Percentiles rank a stretch among this genome's conserved stretches.
Evolutionary conservation across 2,797 vertebrate species (phyloP).

Genomic region (Mormyrus proboscirostris): DNA sequence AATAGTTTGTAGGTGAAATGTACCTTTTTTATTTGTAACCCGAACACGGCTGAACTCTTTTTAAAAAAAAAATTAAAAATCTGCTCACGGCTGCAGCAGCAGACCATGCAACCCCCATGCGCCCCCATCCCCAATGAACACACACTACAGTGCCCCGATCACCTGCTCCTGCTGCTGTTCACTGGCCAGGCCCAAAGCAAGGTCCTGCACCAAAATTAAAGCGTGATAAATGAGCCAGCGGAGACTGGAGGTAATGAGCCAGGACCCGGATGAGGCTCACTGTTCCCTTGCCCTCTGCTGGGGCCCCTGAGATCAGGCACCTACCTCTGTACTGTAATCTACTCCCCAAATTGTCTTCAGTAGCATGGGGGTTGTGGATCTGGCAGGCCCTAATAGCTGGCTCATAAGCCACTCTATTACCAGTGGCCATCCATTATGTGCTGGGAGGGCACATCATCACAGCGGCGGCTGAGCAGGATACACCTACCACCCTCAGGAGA

Average conservation of each 20-base stretch:
- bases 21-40: not conserved
- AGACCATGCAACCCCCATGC: not conserved
- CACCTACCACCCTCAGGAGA: not conserved
- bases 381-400: conserved; percentile 11
- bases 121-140: not conserved
- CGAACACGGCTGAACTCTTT: not conserved
- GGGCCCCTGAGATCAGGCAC: not conserved
- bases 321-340: not conserved
- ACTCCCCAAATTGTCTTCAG: conserved; percentile 4
- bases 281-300: not conserved
- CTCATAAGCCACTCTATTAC: conserved; percentile 6
- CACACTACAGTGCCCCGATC: not conserved
- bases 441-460: not conserved
- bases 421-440: not conserved
- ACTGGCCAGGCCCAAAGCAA: not conserved
- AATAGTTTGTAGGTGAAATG: not conserved
- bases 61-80: not conserved
- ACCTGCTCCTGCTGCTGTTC: not conserved
- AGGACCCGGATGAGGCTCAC: not conserved
- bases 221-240: conserved; percentile 5
- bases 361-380: conserved; percentile 3
- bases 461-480: not conserved
- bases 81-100: not conserved
- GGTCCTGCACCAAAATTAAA: not conserved
- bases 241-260: conserved; percentile 1